Evolutionary conservation across 1,140 invertebrate species (phyloP).

Genomic region (Diabrotica undecimpunctata): DNA sequence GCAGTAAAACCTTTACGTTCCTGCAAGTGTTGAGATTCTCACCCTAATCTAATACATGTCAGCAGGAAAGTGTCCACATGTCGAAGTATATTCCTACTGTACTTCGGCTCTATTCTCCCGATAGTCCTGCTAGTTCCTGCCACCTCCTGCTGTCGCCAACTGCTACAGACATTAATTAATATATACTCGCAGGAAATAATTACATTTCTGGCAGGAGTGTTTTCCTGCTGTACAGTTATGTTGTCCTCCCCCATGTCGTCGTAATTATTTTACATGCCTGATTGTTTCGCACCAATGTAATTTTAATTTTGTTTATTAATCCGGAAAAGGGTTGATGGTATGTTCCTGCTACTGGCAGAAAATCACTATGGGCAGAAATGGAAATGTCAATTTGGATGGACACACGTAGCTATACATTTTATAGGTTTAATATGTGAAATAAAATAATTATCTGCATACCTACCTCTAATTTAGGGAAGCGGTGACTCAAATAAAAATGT

Average conservation of each 20-base stretch:
- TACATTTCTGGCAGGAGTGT: constrained; percentile 42
- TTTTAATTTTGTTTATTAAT: constrained; percentile 40
- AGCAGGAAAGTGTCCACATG: constrained; percentile 48
- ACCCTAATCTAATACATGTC: constrained; percentile 49
- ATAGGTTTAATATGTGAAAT: background rate
- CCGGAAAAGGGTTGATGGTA: constrained; percentile 10
- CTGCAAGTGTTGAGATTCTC: constrained; percentile 44
- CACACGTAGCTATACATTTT: background rate
- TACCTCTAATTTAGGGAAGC: too few relatives aligned
- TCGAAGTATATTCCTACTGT: constrained; percentile 32
- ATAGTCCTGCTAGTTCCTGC: constrained; percentile 35
- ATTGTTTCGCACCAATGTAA: constrained; percentile 41
- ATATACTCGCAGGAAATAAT: constrained; percentile 47
- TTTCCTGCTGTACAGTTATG: constrained; percentile 26
- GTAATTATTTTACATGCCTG: constrained; percentile 44
- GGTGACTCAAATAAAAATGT: too few relatives aligned
- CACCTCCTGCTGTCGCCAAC: constrained; percentile 46
- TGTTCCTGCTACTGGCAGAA: constrained; percentile 15
- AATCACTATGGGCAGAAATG: constrained; percentile 7
- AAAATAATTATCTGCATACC: too few relatives aligned
- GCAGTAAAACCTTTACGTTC: constrained; percentile 17
- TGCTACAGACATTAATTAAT: constrained; percentile 49
- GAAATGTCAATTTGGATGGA: background rate
- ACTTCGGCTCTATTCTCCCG: constrained; percentile 12
- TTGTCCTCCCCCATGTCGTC: constrained; percentile 24